Base-by-base conservation (phyloP, 2,888 invertebrate species). In the Myopa testacea region DNA sequence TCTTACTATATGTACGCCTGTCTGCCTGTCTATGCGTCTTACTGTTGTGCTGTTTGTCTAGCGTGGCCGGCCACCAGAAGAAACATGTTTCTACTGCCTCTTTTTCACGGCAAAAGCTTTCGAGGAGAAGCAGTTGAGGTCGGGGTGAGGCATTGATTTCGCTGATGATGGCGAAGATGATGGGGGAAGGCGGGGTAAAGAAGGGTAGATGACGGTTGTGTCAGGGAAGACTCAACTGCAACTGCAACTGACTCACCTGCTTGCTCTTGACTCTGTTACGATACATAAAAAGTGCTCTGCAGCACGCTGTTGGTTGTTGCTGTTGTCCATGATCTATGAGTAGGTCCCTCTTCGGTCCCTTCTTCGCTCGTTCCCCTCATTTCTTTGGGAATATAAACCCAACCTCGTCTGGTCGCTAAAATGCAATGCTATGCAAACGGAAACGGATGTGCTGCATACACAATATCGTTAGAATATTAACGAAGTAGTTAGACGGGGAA, bases 381-480 rank as follows among this genome's bases (percentile, higher is more conserved):
- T 14, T 14, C 55, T n/a, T 55, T 55, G 55, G 0, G 55, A 55
- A 55, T 16, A 55, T 0, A 10, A 14, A 50, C 7, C 16, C 45
- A 50, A 45, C 4, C 19, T 19, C 16, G 45, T n/a, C 45, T 62
- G 45, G 62, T 14, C 45, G 63, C 34, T 62, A 73, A 63, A 73
- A 73, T 73, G 45, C 45, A 45, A 26, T 63, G 63, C 63, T 40
- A 6, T 52, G 65, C 52, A 65, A 67, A 52, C 74, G 74, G 74
- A 75, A 75, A 67, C 74, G 74, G 74, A 75, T 55, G 55, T 75
- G 74, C 65, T 63, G 73, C 50, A 62, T 34, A 45, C 16, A 70
- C 38, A 50, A 69, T 55, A 55, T 70, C 26, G 4, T 10, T 55
- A 40, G 50, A 70, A 70, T 70, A 70, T 70, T 55, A 55, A 70